Percentiles rank a stretch among this genome's conserved stretches.
Conservation (phyloP, 2,113 vertebrate genomes). For the Hipposideros armiger region DNA sequence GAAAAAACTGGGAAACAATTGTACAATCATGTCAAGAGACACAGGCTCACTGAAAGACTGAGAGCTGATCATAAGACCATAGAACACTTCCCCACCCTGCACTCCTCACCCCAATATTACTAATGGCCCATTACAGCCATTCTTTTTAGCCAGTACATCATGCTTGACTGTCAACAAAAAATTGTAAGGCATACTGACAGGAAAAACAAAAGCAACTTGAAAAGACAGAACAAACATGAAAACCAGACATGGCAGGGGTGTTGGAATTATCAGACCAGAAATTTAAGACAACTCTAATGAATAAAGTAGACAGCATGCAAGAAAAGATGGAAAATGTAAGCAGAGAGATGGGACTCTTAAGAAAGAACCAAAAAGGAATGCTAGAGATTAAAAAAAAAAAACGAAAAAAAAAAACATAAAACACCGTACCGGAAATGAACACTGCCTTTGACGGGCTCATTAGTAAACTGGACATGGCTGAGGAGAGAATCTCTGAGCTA, state of each 20-base stretch:
- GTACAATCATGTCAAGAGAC: neutral
- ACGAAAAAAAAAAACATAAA: neutral
- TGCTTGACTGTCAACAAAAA: neutral
- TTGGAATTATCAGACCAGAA: neutral
- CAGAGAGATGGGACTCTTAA: neutral
- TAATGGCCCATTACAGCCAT: neutral
- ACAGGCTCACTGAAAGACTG: neutral
- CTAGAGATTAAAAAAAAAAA: neutral
- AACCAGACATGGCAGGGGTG: neutral
- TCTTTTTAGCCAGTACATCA: neutral
- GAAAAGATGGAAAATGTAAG: neutral
- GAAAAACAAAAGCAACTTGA: neutral
- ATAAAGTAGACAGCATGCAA: neutral
- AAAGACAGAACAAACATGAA: neutral
- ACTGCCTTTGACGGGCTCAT: neutral
- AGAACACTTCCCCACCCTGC: neutral
- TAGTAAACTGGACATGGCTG: neutral
- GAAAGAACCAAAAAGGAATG: neutral
- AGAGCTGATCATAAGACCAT: neutral
- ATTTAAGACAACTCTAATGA: neutral
- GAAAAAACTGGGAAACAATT: neutral
- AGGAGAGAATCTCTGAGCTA: neutral
- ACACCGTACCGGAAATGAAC: neutral
- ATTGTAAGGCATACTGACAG: neutral
- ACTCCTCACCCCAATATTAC: neutral